A percentile compares a stretch with the other conserved stretches of the same genome.
Conservation (phyloP, 2,113 vertebrate genomes). For the Chionodraco myersi region DNA sequence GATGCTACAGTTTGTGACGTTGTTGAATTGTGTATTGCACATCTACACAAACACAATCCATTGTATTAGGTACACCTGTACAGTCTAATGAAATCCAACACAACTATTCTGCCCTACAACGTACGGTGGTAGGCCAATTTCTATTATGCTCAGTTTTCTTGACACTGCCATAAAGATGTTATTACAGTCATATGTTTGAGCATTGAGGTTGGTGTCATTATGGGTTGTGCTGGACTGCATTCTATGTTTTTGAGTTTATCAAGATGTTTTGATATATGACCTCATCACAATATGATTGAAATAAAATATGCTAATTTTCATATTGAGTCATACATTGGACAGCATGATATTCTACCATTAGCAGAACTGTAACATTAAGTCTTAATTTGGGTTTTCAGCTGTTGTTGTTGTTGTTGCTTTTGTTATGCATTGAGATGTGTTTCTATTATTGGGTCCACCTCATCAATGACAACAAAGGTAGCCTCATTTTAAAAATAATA, state of each 20-base stretch:
- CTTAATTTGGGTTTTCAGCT: background rate
- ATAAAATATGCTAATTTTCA: no score
- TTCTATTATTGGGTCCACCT: background rate
- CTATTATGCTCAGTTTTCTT: background rate
- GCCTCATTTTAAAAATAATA: background rate
- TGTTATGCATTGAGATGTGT: background rate
- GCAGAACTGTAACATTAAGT: background rate
- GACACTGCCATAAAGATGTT: no score
- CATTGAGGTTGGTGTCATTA: background rate
- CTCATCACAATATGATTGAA: no score
- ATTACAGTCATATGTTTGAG: background rate
- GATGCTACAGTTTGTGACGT: background rate
- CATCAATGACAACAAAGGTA: background rate
- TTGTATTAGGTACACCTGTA: constrained; percentile 20
- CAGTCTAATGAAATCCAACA: background rate
- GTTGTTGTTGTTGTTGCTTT: background rate
- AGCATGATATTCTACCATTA: background rate
- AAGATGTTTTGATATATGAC: no score
- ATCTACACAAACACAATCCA: background rate
- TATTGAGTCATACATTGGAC: background rate
- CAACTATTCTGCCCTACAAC: no score
- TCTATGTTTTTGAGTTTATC: no score
- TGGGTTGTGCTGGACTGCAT: background rate
- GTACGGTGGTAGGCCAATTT: background rate
- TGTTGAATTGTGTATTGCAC: background rate